Conservation (phyloP, 2,888 invertebrate species). For the Amblyjoppa fuscipennis region DNA sequence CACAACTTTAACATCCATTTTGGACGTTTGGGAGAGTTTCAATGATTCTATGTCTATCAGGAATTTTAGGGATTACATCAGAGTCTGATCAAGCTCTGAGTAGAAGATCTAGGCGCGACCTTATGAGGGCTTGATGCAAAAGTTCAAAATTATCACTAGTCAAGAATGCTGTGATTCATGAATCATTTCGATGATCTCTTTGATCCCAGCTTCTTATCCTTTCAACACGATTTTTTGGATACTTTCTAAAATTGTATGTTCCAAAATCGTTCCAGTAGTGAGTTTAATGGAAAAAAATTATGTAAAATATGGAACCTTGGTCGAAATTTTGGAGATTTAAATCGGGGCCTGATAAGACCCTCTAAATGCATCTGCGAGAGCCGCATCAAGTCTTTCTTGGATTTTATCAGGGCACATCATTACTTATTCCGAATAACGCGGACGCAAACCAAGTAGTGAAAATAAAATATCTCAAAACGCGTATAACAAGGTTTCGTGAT, state of each 20-base stretch:
- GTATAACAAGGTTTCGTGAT: constrained; percentile 1
- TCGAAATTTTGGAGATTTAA: neutral
- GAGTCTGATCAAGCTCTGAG: too few relatives aligned
- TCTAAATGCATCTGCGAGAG: neutral
- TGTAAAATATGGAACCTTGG: neutral
- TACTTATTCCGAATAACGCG: neutral
- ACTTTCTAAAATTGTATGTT: neutral
- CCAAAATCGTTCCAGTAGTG: neutral
- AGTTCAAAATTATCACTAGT: too few relatives aligned
- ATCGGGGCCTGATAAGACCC: neutral
- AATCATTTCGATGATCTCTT: neutral
- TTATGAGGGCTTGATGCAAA: too few relatives aligned
- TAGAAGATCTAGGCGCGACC: too few relatives aligned
- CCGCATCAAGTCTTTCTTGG: too few relatives aligned
- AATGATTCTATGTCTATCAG: neutral
- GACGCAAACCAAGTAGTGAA: neutral
- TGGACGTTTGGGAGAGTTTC: neutral
- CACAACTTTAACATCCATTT: neutral
- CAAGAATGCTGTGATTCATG: too few relatives aligned
- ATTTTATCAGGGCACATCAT: neutral
- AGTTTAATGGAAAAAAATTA: neutral
- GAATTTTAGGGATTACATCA: too few relatives aligned
- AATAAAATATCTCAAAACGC: neutral
- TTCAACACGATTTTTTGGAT: neutral
- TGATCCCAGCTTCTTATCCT: neutral